Evolutionary conservation across 2,113 vertebrate genomes (phyloP).

Genomic region (Dasyornis broadbenti): DNA sequence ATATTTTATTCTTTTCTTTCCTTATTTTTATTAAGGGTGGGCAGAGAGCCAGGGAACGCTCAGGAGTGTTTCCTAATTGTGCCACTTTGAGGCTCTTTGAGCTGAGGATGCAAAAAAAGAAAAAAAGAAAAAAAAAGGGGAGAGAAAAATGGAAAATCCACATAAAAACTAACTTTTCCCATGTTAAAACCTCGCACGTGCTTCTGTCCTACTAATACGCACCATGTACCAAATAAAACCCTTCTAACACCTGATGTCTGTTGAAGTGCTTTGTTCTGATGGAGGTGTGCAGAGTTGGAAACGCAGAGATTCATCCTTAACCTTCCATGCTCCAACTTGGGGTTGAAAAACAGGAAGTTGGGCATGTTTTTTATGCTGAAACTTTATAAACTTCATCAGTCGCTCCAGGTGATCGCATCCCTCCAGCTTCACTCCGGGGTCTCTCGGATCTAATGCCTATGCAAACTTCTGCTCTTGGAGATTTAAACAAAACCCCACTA

Average conservation of each 20-base stretch:
- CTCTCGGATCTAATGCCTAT: constrained; percentile 7
- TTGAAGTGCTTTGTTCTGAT: constrained; percentile 70
- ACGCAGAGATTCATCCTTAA: not conserved
- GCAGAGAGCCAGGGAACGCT: constrained; percentile 69
- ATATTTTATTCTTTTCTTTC: not conserved
- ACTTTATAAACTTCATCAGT: not conserved
- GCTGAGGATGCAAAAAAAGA: not conserved
- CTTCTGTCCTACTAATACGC: constrained; percentile 72
- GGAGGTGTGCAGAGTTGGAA: constrained; percentile 38
- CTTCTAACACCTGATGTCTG: constrained; percentile 65
- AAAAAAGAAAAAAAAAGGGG: not conserved
- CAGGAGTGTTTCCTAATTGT: constrained; percentile 33
- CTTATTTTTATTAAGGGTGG: constrained; percentile 62
- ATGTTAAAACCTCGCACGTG: constrained; percentile 49
- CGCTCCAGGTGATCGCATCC: not conserved
- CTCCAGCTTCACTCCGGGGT: not conserved
- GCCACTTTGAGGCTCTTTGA: constrained; percentile 65
- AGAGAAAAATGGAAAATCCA: not conserved
- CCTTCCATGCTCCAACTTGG: not conserved
- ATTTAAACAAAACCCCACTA: not conserved
- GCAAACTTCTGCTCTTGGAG: constrained; percentile 6
- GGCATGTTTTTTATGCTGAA: not conserved
- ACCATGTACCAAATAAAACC: constrained; percentile 74
- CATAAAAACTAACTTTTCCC: constrained; percentile 24
- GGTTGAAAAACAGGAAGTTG: not conserved